Base-by-base conservation (phyloP, 1,140 invertebrate species). In the Zaprionus capensis region DNA sequence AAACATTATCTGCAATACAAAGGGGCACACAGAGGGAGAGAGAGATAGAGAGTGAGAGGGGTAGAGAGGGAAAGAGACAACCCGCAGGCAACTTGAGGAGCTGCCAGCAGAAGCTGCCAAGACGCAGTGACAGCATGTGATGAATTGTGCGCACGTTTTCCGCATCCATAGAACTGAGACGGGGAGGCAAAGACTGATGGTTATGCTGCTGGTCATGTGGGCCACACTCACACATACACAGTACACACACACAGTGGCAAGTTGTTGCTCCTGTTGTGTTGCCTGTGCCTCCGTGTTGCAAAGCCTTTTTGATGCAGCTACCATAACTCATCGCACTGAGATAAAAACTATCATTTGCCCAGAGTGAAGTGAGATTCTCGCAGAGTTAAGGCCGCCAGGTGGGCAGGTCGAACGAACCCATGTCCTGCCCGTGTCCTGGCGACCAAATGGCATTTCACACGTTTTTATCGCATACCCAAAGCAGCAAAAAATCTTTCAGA, bases 291-390 rank as follows among this genome's bases (percentile, higher is more conserved):
- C 31, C 55, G 41, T 55, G 65, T 28, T 76, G 71, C 78, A 76
- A 81, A 87, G 81, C 75, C 84, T 73, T 87, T 75, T 84, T 84
- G 84, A 88, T 84, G 84, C 84, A 84, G 80, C 81, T 68, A 84
- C 84, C 81, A 87, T 87, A 87, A 87, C 84, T 87, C 84, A 87
- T 87, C 78, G 78, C 53, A 36, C 77, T 41, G 68, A 71, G 84
- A 87, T 87, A 87, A 87, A 87, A 87, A 87, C 84, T 87, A 87
- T 87, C 84, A 87, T 87, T 87, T 90, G 84, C 84, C 81, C 84
- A 84, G 75, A n/a, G 20, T 88, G 84, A 84, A 71, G 81, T 72
- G 55, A 79, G 76, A 71, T 76, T 61, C 36, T n/a, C 38, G 28
- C 11, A 49, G 67, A 70, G 72, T 55, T 66, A 55, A 72, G 57